These are phyloP conservation scores for Formica selysi DNA, from an alignment of 1,140 invertebrate species.

Conservation along the genomic window DNA sequence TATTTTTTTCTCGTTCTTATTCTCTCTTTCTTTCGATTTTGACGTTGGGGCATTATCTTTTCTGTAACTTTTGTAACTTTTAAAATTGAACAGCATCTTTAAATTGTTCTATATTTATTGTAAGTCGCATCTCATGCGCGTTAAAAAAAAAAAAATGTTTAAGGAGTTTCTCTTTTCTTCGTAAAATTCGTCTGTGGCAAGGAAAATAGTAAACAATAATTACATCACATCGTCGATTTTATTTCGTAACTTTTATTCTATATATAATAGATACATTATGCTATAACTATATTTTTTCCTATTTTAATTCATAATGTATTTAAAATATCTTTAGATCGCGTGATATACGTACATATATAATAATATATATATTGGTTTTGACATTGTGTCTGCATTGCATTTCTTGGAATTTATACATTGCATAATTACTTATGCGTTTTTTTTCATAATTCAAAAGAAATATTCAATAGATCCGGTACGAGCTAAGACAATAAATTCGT, in stretches of 20 bases:
- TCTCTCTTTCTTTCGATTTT: slow-evolving; percentile 42
- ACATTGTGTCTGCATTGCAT: slow-evolving; percentile 68
- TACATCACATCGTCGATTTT: slow-evolving; percentile 57
- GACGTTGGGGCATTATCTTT: slow-evolving; percentile 52
- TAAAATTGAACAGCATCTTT: slow-evolving; percentile 73
- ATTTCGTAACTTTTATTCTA: slow-evolving; percentile 66
- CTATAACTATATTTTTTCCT: slow-evolving; percentile 52
- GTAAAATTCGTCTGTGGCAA: background rate
- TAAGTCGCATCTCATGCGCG: slow-evolving; percentile 26
- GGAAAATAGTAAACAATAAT: background rate
- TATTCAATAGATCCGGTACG: slow-evolving; percentile 64
- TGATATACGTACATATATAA: slow-evolving; percentile 60
- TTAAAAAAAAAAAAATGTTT: background rate
- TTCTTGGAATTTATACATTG: slow-evolving; percentile 46
- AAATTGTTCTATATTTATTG: slow-evolving; percentile 69
- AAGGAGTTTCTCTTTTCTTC: slow-evolving; percentile 17
- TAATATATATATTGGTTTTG: slow-evolving; percentile 41
- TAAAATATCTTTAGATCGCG: slow-evolving; percentile 74
- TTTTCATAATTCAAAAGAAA: slow-evolving; percentile 10
- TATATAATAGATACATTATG: slow-evolving; percentile 63
- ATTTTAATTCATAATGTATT: slow-evolving; percentile 72
- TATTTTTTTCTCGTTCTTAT: slow-evolving; percentile 13
- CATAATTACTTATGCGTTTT: background rate
- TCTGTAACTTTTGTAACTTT: slow-evolving; percentile 76
- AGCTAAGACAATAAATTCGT: slow-evolving; percentile 59